These are phyloP conservation scores for Podarcis raffonei DNA, from an alignment of 2,113 vertebrate genomes.

Conservation along the genomic window DNA sequence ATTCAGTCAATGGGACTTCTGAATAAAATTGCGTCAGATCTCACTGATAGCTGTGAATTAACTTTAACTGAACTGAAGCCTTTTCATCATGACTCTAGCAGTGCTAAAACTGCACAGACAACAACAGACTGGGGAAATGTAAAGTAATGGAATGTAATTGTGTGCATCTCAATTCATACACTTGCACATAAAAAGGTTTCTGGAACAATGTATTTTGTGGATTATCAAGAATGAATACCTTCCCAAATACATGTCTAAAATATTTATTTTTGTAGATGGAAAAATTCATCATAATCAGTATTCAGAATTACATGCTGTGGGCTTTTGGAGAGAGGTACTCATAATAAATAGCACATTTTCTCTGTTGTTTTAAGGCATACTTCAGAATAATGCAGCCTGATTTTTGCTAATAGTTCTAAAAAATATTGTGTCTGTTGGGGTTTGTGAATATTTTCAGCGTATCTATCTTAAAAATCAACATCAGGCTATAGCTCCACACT, in stretches of 20 bases:
- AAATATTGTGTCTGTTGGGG: not conserved
- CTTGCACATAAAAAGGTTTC: not conserved
- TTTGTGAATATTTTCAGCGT: not conserved
- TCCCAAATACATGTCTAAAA: not conserved
- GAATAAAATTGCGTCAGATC: not conserved
- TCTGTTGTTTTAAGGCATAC: not conserved
- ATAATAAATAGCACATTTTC: conserved; percentile 3
- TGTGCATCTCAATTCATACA: not conserved
- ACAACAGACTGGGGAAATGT: not conserved
- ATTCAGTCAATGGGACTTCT: not conserved
- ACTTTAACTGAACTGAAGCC: not conserved
- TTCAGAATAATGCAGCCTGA: not conserved
- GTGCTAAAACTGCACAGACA: not conserved
- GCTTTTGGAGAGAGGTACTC: not conserved
- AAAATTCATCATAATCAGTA: not conserved
- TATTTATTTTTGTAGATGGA: not conserved
- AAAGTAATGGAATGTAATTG: not conserved
- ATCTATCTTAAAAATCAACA: not conserved
- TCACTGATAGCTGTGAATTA: not conserved
- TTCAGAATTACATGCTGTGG: not conserved
- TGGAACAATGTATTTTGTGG: not conserved
- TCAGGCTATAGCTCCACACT: not conserved
- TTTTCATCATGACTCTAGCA: not conserved
- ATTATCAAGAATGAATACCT: not conserved
- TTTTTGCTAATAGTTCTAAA: not conserved